Base-by-base conservation (phyloP, 2,113 vertebrate species). In the Nannobrachium achirus region DNA sequence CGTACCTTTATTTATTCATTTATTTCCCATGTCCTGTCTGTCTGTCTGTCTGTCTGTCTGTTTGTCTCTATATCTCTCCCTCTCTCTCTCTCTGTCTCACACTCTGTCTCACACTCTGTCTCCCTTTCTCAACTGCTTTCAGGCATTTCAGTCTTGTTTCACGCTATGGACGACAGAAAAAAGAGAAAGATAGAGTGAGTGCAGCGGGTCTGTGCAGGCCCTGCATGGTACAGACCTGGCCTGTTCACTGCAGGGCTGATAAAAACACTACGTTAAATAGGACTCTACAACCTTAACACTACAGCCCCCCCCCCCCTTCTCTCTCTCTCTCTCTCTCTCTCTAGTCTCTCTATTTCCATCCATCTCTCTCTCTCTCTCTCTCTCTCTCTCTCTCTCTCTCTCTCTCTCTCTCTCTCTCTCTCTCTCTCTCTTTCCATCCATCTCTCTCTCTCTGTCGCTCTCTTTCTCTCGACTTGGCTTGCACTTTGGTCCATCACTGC, bases 1-100 rank as follows among this genome's bases (percentile, higher is more conserved):
- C 74, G 68, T 75, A 73, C 75, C 19, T 76, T 56, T 81, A 80
- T 89, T 86, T 79, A 58, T 87, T 78, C 74, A 82, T 83, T 73
- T 56, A 73, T 85, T 82, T 81, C 61, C 68, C 76, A 66, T 59
- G 73, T 79, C 75, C 56, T 69, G 66, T 50, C 19, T 51, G 56
- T 64, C 25, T 68, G 66, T 53, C 61, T 15, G 15, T 61, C 39
- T 74, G 70, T 42, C 16, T 64, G 67, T 62, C 45, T 10, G 41
- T 52, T 58, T 46, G 48, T 45, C 56, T 71, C 2, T 25, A 2
- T 25, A 4, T 25, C 25, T 25, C 2, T 25, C 25, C n/a, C 61
- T 69, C 75, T 69, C 60, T 75, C 78, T 76, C 56, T 69, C 66
- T 50, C 19, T 51, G 56, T 64, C 25, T 68, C 63, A 48, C 61